phyloP scores from a whole-genome alignment of 1,140 invertebrate species.

The Philopotamus ludificatus region DNA sequence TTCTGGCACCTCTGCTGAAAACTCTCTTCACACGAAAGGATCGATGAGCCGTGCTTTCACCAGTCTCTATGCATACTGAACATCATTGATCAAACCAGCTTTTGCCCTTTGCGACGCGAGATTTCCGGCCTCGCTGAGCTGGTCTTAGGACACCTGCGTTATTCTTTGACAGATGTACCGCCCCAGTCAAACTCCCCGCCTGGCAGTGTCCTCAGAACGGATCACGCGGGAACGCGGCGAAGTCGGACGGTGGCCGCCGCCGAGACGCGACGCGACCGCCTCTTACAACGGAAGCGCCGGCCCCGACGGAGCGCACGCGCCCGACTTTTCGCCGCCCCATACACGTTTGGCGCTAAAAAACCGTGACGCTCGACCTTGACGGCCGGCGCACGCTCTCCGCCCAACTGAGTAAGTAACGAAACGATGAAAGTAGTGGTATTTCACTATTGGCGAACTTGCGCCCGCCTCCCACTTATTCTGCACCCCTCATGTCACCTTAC shows the following conservation, averaged over 20 bases:
- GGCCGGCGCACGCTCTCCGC: conserved; percentile 28
- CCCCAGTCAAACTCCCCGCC: conserved; percentile 81
- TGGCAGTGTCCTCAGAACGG: conserved; percentile 68
- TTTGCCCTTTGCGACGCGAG: conserved; percentile 81
- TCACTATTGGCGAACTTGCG: conserved; percentile 57
- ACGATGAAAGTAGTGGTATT: conserved; percentile 65
- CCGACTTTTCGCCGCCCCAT: background rate
- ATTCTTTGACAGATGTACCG: conserved; percentile 77
- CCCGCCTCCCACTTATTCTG: conserved; percentile 72
- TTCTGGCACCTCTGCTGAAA: background rate
- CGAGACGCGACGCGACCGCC: background rate
- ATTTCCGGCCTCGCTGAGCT: conserved; percentile 83
- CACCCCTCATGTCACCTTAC: conserved; percentile 79
- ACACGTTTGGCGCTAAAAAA: conserved; percentile 7
- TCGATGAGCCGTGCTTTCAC: conserved; percentile 79
- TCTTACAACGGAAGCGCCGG: background rate
- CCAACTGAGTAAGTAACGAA: conserved; percentile 40
- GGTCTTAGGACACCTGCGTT: conserved; percentile 84
- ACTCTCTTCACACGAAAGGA: conserved; percentile 67
- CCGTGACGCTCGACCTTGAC: conserved; percentile 2
- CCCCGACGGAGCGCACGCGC: background rate
- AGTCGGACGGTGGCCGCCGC: conserved; percentile 26
- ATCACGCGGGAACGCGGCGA: conserved; percentile 49
- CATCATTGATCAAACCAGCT: conserved; percentile 72
- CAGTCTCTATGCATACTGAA: background rate